Evolutionary conservation across 2,888 invertebrate genomes (phyloP).

Genomic region (Tenthredo amoena): DNA sequence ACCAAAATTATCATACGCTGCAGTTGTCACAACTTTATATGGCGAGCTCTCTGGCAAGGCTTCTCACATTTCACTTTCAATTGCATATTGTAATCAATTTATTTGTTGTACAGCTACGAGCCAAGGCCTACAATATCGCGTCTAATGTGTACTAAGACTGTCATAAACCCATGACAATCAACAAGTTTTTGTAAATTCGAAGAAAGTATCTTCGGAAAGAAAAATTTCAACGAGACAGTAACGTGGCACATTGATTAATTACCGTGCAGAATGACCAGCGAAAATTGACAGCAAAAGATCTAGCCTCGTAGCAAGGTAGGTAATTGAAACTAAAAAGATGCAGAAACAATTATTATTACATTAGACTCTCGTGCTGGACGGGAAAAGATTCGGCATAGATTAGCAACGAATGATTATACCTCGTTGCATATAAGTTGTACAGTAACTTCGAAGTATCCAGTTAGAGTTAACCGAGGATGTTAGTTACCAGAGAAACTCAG

Average conservation of each 20-base stretch:
- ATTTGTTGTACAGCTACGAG: background rate
- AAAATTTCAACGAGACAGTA: background rate
- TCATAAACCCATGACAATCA: background rate
- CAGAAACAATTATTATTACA: slow-evolving; percentile 40
- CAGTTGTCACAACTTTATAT: slow-evolving; percentile 39
- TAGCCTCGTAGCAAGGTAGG: background rate
- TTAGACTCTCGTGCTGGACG: background rate
- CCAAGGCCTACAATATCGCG: background rate
- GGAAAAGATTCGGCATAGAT: slow-evolving; percentile 1
- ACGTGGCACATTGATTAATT: slow-evolving; percentile 5
- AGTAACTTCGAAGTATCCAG: slow-evolving; percentile 10
- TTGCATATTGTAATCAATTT: slow-evolving; percentile 25
- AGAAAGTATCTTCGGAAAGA: background rate
- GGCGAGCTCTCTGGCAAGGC: background rate
- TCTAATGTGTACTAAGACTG: background rate
- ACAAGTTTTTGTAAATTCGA: background rate
- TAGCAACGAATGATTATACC: slow-evolving; percentile 30
- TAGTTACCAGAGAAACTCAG: background rate
- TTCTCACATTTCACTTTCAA: slow-evolving; percentile 44
- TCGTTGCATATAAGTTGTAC: slow-evolving; percentile 1
- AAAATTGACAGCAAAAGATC: background rate
- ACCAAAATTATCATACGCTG: slow-evolving; percentile 19
- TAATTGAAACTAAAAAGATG: slow-evolving; percentile 41
- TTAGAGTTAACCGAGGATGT: background rate
- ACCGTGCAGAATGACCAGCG: background rate